Evolutionary conservation across 2,888 invertebrate species (phyloP).

Genomic region (Andrena minutula): DNA sequence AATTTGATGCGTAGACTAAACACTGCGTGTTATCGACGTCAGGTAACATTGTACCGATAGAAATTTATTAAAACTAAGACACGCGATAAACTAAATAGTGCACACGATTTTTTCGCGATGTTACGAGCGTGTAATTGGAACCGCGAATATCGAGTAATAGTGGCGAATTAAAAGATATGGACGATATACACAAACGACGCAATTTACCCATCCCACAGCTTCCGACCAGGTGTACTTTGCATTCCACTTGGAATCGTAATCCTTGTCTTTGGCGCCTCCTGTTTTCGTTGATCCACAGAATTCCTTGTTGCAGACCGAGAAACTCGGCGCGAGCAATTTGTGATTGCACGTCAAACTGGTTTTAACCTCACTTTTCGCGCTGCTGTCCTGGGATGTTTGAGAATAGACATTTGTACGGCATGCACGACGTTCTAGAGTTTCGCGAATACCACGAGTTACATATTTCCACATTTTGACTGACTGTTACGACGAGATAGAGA

Average conservation of each 20-base stretch:
- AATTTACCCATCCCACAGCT: conserved; percentile 81
- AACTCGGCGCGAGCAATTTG: conserved; percentile 71
- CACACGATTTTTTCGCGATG: not conserved
- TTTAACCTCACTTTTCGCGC: conserved; percentile 72
- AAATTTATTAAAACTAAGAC: not conserved
- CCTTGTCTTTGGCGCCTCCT: conserved; percentile 73
- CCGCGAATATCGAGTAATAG: not conserved
- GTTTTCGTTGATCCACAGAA: conserved; percentile 72
- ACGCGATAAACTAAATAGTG: not conserved
- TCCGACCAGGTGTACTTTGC: conserved; percentile 79
- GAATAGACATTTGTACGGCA: conserved; percentile 81
- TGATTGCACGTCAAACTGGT: conserved; percentile 64
- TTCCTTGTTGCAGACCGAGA: conserved; percentile 66
- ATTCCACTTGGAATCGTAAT: conserved; percentile 76
- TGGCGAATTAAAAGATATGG: conserved; percentile 1
- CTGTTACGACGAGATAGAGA: not conserved
- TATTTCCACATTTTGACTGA: conserved; percentile 79
- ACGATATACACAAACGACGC: conserved; percentile 29
- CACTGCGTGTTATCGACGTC: too few relatives aligned
- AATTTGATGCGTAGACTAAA: too few relatives aligned
- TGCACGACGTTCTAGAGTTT: conserved; percentile 77
- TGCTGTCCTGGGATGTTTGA: conserved; percentile 74
- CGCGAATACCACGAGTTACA: conserved; percentile 80
- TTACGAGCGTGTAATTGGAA: not conserved
- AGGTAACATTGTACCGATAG: not conserved